These are phyloP conservation scores for Pachyramphus minor DNA, from an alignment of 2,113 vertebrate genomes.

Conservation along the genomic window DNA sequence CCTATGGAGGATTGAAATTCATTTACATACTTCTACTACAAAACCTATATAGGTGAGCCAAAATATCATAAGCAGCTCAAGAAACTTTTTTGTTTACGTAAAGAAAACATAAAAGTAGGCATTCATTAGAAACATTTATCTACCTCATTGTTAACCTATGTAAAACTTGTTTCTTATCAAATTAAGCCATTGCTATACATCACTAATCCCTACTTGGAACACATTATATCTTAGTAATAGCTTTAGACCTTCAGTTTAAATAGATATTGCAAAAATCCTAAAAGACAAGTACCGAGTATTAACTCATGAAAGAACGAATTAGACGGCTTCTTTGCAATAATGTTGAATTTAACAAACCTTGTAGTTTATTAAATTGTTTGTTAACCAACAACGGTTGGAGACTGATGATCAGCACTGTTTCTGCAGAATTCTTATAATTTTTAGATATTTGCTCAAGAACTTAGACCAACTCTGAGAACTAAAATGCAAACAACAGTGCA, in stretches of 20 bases:
- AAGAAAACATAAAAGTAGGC: not conserved
- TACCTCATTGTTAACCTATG: not conserved
- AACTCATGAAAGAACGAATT: not conserved
- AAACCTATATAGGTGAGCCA: not conserved
- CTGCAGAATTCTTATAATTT: not conserved
- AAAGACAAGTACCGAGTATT: not conserved
- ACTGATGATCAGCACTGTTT: not conserved
- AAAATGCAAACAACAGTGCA: not conserved
- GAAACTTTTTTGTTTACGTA: not conserved
- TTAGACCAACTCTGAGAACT: not conserved
- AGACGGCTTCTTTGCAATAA: not conserved
- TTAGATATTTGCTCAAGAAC: not conserved
- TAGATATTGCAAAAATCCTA: not conserved
- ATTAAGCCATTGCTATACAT: not conserved
- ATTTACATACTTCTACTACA: not conserved
- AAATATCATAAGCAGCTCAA: not conserved
- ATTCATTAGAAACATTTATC: not conserved
- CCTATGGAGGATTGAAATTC: not conserved
- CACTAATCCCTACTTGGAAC: not conserved
- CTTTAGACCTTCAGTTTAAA: not conserved
- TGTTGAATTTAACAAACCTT: not conserved
- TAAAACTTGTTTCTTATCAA: not conserved
- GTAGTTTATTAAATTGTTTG: too few species aligned
- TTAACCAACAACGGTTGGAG: not conserved
- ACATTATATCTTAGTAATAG: not conserved